Base-by-base conservation (phyloP, 2,113 vertebrate species). In the Maccullochella peelii region DNA sequence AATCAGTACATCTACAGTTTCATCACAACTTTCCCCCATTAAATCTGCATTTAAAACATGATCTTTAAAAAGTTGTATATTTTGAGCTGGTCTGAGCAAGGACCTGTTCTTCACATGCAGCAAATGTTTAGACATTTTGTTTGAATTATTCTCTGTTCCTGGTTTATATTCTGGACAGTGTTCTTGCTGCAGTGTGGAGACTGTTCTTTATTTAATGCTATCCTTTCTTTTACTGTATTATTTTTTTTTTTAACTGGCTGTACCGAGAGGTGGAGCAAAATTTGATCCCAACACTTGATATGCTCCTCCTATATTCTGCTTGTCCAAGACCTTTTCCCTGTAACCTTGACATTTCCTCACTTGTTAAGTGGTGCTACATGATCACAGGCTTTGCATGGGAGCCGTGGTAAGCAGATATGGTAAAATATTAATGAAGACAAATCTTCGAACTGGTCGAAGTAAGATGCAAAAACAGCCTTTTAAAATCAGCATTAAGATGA, bases 261-360 rank as follows among this genome's bases (percentile, higher is more conserved):
- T 79, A 8, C 54, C 1, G 14, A 36, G 15, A 80, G 42, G 52
- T 71, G 70, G 77, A 54, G 68, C n/a, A 65, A 57, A 52, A 62
- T 58, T 36, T 49, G 38, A 83, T 76, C 73, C 49, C 12, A 78
- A 82, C n/a, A 42, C 58, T 79, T 79, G 75, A 55, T 55, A 75
- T 61, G 38, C 40, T 52, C 8, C 27, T 83, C 8, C 58, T 30
- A 20, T 66, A 52, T 76, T 79, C 42, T 67, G 23, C 62, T 65
- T 77, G 61, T 72, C 25, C 30, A 30, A 88, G 62, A 73, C 66
- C 58, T 83, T 85, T 85, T 85, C 36, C 15, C 11, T 52, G 23
- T 73, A 82, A 87, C 86, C 77, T 88, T 91, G 84, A 86, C 84
- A 89, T 88, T 85, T 91, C 61, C 55, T 74, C 27, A 30, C 66